Evolutionary conservation across 2,113 vertebrate genomes (phyloP), one percentile per base, ranked within the genome.

Genomic region (Trochalopteron elliotii): DNA sequence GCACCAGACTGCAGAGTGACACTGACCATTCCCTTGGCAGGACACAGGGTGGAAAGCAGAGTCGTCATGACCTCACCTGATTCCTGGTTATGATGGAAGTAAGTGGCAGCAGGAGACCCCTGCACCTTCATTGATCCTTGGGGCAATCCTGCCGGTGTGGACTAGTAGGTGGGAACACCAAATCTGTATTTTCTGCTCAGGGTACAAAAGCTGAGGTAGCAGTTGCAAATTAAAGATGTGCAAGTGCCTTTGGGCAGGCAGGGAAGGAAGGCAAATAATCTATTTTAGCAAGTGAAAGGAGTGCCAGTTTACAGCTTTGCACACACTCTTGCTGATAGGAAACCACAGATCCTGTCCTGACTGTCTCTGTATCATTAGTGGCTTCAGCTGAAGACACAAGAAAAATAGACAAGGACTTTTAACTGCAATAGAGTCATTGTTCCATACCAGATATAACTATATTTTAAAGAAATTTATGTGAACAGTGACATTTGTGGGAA

Each of bases 101-200:
- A 22, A 72, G 22, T 17, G 16, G 9, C 31, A 37, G 53, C 40
- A 85, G 28, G 4, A 12, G 20, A 16, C 13, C 4, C 11, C 9
- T 55, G n/a, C 0, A 0, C 11, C 14, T 27, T n/a, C 15, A 7
- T 3, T 72, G 42, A 50, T 35, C 53, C 40, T 61, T 60, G 28
- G 33, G 31, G 14, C 7, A 70, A 15, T 61, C 15, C 45, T 77
- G 7, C 10, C 37, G 23, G 10, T 16, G 28, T 53, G 31, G 45
- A 12, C 11, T 39, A 35, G 39, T 17, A 8, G 19, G 7, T 28
- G 7, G 45, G 60, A 64, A 44, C 33, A 57, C 12, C 23, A 56
- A 57, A 50, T 33, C 25, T 25, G 17, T 52, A 56, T 20, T 50
- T 63, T 64, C 11, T 50, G 14, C 17, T 59, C 5, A 9, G 27